Base-by-base conservation (phyloP, 2,888 invertebrate species). In the Malachius bipustulatus region DNA sequence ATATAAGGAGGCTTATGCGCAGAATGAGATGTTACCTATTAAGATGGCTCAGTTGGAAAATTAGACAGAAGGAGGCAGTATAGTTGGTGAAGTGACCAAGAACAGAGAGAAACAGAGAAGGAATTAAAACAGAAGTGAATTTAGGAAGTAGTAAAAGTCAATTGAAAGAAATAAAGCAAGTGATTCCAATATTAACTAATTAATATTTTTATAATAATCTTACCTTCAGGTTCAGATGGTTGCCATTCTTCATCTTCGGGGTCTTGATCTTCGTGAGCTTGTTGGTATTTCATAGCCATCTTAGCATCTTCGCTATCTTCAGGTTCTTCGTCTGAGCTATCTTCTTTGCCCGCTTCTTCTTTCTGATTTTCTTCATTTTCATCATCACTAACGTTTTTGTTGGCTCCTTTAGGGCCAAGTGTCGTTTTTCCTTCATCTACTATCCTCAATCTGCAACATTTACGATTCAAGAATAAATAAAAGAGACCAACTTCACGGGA, bases 261-360 rank as follows among this genome's bases (percentile, higher is more conserved):
- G 47, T 69, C 69, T 40, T 69, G 69, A 40, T 68, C 66, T 39
- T 69, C 69, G 29, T 61, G 63, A 26, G 43, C 45, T 30, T 55
- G 44, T 16, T 55, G 41, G 32, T 48, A 52, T 44, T 56, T 69
- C 59, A 44, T 65, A 1, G 49, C 46, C 9, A 47, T 36, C 65
- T 49, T 63, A 42, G 52, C 69, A 62, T 47, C 68, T 39, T 73
- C 73, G 9, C 64, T 64, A 45, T 73, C 75, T 13, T 72, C 71
- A 6, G 65, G 70, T 37, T 82, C 82, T 39, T 76, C 77, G 42
- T 81, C 81, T 0, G 78, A 76, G 43, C 77, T 77, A 63, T 46
- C 59, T 47, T 27, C 51, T 12, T 53, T 53, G n/a, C 33, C 43
- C 2, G 19, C 37, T 35, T 36, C 33, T 16, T 29, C 30, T 24